A percentile compares a stretch with the other conserved stretches of the same genome.
phyloP scores from a whole-genome alignment of 2,888 invertebrate species.

The Diploptera punctata region DNA sequence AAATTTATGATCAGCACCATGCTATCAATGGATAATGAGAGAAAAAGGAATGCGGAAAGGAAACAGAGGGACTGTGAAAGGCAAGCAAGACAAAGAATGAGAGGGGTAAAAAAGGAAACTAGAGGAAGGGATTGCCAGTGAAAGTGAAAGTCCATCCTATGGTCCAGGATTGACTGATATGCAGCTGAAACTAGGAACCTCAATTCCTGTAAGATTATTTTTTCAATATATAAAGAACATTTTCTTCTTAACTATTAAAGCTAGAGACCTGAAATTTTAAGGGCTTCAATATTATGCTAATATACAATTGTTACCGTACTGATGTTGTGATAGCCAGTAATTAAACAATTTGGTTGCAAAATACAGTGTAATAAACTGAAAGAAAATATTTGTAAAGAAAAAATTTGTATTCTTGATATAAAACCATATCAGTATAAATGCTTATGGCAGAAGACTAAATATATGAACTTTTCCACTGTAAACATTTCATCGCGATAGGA shows the following conservation, averaged over 20 bases:
- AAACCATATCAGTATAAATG: too few relatives aligned
- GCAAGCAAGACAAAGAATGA: not conserved
- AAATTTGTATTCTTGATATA: too few relatives aligned
- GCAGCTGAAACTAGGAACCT: not conserved
- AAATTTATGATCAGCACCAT: not conserved
- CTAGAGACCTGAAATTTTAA: not conserved
- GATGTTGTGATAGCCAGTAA: not conserved
- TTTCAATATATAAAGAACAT: not conserved
- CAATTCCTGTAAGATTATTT: not conserved
- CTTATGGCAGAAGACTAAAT: too few relatives aligned
- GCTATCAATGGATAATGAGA: not conserved
- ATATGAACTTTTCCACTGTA: too few relatives aligned
- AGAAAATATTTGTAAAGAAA: too few relatives aligned
- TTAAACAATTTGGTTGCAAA: too few relatives aligned
- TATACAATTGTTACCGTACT: not conserved
- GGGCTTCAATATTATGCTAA: too few relatives aligned
- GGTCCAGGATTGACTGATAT: not conserved
- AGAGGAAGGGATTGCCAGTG: not conserved
- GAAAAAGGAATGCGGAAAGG: not conserved
- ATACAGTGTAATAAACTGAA: too few relatives aligned
- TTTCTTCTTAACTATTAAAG: slow-evolving; percentile 1
- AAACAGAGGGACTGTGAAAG: not conserved
- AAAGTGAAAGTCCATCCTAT: not conserved
- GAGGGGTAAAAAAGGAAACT: slow-evolving; percentile 1
- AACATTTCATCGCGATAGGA: too few relatives aligned